Percentiles rank a stretch among this genome's conserved stretches.
phyloP scores from a whole-genome alignment of 1,140 invertebrate genomes.

The Drosophila kanapiae region DNA sequence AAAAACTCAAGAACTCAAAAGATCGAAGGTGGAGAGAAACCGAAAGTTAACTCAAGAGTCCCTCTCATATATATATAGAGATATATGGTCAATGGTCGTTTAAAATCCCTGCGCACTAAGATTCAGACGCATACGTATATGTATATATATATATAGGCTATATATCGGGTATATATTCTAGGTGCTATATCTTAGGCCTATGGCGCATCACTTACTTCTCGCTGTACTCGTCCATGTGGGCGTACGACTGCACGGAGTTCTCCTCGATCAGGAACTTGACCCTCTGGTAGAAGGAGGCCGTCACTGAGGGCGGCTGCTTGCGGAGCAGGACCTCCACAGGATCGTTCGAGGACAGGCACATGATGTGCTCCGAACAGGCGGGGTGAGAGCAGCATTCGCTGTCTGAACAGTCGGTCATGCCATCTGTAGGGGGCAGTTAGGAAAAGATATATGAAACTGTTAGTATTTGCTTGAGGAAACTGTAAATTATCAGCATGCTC shows the following conservation, averaged over 20 bases:
- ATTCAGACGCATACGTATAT: slow-evolving; percentile 46
- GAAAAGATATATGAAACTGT: too few relatives aligned
- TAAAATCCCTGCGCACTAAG: slow-evolving; percentile 46
- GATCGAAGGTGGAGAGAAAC: slow-evolving; percentile 19
- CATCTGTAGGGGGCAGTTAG: slow-evolving; percentile 89
- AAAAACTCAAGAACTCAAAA: slow-evolving; percentile 36
- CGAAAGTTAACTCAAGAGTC: slow-evolving; percentile 36
- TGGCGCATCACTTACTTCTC: slow-evolving; percentile 93
- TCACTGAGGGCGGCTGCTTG: slow-evolving; percentile 97
- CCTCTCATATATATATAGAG: slow-evolving; percentile 21
- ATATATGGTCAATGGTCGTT: slow-evolving; percentile 16
- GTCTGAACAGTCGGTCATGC: slow-evolving; percentile 98
- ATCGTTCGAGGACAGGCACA: slow-evolving; percentile 97
- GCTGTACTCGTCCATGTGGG: slow-evolving; percentile 98
- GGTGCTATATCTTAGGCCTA: slow-evolving; percentile 14
- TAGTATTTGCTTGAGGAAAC: background rate
- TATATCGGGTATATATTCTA: slow-evolving; percentile 31
- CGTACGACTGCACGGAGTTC: slow-evolving; percentile 99
- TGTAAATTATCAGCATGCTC: background rate
- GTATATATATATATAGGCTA: slow-evolving; percentile 48
- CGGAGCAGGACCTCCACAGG: slow-evolving; percentile 97
- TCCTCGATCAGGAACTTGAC: slow-evolving; percentile 99
- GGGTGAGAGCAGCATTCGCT: slow-evolving; percentile 96
- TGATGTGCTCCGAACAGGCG: slow-evolving; percentile 94
- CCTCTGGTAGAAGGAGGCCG: slow-evolving; percentile 98